Conservation (phyloP, 2,888 invertebrate species). For the Archaeoteleia sp. region DNA sequence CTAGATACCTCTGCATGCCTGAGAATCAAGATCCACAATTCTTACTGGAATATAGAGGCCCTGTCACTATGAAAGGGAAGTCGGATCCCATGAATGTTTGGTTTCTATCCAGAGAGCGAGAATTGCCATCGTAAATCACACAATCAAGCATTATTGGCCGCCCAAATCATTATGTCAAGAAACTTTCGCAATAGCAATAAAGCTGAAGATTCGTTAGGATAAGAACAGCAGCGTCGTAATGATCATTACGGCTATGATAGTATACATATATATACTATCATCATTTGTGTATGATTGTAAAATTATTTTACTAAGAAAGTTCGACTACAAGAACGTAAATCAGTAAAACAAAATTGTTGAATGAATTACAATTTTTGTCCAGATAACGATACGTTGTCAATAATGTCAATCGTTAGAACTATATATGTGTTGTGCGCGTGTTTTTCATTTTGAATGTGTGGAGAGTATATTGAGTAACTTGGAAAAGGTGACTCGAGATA, state of each 20-base stretch:
- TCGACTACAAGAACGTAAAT: no score
- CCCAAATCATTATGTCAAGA: constrained; percentile 16
- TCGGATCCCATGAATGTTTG: constrained; percentile 96
- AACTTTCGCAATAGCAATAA: constrained; percentile 44
- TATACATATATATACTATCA: constrained; percentile 5
- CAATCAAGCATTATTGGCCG: constrained; percentile 6
- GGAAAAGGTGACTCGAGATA: no score
- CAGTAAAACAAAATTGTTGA: no score
- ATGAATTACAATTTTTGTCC: no score
- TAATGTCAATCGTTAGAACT: no score
- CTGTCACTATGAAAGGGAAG: constrained; percentile 94
- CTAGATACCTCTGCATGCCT: constrained; percentile 85
- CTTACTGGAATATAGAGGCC: constrained; percentile 89
- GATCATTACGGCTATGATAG: no score
- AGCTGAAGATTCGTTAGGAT: constrained; percentile 27
- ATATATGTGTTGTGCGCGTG: no score
- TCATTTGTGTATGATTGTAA: constrained; percentile 11
- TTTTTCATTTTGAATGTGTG: no score
- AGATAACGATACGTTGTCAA: no score
- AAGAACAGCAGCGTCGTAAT: constrained; percentile 21
- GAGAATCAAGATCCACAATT: constrained; percentile 91
- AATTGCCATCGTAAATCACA: constrained; percentile 62
- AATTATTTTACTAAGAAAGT: constrained; percentile 21
- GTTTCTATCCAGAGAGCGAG: constrained; percentile 81
- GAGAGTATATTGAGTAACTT: no score